Conservation (phyloP, 2,888 invertebrate species). For the Xestia rhomboidea region DNA sequence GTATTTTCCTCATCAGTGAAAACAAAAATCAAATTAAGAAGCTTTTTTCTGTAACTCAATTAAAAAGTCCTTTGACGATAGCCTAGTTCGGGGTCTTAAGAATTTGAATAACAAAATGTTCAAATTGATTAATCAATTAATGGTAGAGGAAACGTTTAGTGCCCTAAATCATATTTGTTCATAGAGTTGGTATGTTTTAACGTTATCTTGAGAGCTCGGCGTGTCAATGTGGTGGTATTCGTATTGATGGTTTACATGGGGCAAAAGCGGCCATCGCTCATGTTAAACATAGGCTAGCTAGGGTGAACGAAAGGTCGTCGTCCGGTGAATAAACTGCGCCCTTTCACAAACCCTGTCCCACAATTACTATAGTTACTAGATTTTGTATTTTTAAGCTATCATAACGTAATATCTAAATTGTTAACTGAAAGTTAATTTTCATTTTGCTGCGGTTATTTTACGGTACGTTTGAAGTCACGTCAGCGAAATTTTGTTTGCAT, state of each 20-base stretch:
- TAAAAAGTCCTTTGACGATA: constrained; percentile 31
- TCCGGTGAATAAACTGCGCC: constrained; percentile 33
- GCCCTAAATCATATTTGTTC: constrained; percentile 20
- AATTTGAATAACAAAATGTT: constrained; percentile 34
- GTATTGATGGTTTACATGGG: constrained; percentile 42
- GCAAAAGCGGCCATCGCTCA: constrained; percentile 47
- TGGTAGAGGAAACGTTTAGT: constrained; percentile 22
- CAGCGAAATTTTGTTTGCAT: constrained; percentile 41
- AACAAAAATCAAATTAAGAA: constrained; percentile 50
- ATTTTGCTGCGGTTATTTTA: constrained; percentile 42
- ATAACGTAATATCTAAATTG: constrained; percentile 52
- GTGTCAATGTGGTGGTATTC: constrained; percentile 34
- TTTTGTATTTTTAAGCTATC: constrained; percentile 54
- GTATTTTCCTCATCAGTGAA: constrained; percentile 43
- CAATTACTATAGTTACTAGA: constrained; percentile 22
- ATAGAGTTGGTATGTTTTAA: constrained; percentile 47
- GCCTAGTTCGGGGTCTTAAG: constrained; percentile 4
- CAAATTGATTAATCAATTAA: constrained; percentile 31
- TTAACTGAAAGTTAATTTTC: constrained; percentile 41
- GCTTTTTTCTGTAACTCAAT: constrained; percentile 41
- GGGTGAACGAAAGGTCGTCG: constrained; percentile 52
- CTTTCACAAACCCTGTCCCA: constrained; percentile 38
- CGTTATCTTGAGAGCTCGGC: constrained; percentile 38
- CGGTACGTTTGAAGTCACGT: constrained; percentile 43
- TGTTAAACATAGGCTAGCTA: constrained; percentile 28